phyloP scores from a whole-genome alignment of 2,888 invertebrate species.

The Exocentrus adspersus region DNA sequence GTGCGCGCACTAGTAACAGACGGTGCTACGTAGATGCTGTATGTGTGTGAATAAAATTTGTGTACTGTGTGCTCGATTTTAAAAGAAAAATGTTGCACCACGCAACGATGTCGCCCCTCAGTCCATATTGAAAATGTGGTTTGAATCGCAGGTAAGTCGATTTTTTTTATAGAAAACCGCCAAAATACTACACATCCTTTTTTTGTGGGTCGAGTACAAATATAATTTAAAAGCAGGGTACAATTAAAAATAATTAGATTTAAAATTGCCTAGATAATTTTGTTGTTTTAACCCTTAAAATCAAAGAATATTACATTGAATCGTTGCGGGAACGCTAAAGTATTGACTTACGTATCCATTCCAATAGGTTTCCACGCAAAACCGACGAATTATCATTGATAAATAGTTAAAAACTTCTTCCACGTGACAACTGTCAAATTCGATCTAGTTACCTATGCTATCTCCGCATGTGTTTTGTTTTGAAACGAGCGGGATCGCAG shows the following conservation, averaged over 20 bases:
- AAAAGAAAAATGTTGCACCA: constrained; percentile 60
- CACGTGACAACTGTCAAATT: constrained; percentile 65
- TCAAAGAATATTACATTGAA: not conserved
- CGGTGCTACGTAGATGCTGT: constrained; percentile 42
- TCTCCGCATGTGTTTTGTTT: constrained; percentile 65
- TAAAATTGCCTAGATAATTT: not conserved
- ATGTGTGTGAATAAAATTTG: constrained; percentile 40
- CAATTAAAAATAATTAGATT: not conserved
- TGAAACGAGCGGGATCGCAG: constrained; percentile 64
- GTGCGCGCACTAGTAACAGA: constrained; percentile 42
- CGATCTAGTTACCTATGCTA: constrained; percentile 63
- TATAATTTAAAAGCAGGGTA: not conserved
- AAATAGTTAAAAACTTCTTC: constrained; percentile 49
- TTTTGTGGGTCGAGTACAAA: not conserved
- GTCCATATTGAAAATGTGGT: constrained; percentile 63
- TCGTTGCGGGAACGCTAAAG: not conserved
- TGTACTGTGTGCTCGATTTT: constrained; percentile 42
- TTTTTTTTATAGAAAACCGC: not conserved
- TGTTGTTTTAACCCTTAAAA: not conserved
- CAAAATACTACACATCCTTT: no score
- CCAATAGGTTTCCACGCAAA: constrained; percentile 25
- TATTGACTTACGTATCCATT: constrained; percentile 7
- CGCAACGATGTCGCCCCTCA: constrained; percentile 61
- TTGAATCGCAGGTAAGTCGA: constrained; percentile 62
- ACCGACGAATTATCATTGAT: constrained; percentile 50